A percentile compares a stretch with the other conserved stretches of the same genome.
These are phyloP conservation scores for Eulithis prunata DNA, from an alignment of 2,888 invertebrate genomes.

Conservation along the genomic window DNA sequence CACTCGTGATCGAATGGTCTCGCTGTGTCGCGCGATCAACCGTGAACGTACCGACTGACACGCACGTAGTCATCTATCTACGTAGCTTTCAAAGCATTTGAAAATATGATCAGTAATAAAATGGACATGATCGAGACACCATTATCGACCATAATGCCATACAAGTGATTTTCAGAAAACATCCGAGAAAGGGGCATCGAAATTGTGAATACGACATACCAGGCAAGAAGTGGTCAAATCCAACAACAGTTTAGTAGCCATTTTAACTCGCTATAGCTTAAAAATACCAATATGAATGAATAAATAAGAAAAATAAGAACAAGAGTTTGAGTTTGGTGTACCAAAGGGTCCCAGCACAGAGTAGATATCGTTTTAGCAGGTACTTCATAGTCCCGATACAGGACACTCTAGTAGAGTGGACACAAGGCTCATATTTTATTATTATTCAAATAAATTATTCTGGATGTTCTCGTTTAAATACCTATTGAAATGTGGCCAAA, in stretches of 20 bases:
- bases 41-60: slow-evolving; percentile 57
- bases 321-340: no score
- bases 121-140: not conserved
- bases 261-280: no score
- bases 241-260: no score
- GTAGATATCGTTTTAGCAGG: no score
- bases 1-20: slow-evolving; percentile 74
- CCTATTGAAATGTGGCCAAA: slow-evolving; percentile 11
- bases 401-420: slow-evolving; percentile 14
- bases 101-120: slow-evolving; percentile 4
- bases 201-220: no score
- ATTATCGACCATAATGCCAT: not conserved
- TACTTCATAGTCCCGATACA: not conserved
- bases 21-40: slow-evolving; percentile 59
- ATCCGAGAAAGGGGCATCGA: not conserved
- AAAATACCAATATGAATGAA: no score
- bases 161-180: not conserved
- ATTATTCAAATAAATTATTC: slow-evolving; percentile 43
- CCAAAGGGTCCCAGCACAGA: no score
- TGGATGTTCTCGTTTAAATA: slow-evolving; percentile 10
- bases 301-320: no score
- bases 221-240: no score
- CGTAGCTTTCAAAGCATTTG: slow-evolving; percentile 14
- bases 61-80: slow-evolving; percentile 13
- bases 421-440: slow-evolving; percentile 36